Base-by-base conservation (phyloP, 2,888 invertebrate genomes). In the Thera obeliscata region DNA sequence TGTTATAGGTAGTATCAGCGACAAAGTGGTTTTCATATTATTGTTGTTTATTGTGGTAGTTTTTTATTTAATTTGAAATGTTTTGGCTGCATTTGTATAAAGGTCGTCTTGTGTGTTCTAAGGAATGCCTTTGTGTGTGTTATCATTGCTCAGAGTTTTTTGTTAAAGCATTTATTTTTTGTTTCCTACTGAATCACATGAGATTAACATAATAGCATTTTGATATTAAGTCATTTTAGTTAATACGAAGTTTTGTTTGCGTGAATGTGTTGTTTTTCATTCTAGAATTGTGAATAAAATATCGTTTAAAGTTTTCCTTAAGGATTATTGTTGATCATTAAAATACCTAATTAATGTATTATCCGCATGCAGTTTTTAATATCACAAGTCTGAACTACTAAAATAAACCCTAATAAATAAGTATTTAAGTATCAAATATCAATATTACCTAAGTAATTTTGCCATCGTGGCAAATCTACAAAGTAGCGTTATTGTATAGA, bases 401-500 rank as follows among this genome's bases (percentile, higher is more conserved):
- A 52, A 52, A 33, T 33, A 52, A 50, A 33, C 33, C 12, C 50
- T 7, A 22, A 9, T 50, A 33, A 9, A 0, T 33, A 33, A 1
- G 2, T 52, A 52, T 33, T 52, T 52, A 52, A 22, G 33, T 9
- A 9, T 43, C 5, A 6, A 5, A 38, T 43, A 46, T 46, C 1
- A 52, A 22, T 50, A 50, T 7, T 50, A 50, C 22, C 22, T 50
- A 50, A 22, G 33, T 35, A 33, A 22, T 52, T 22, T 52, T 8
- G 8, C 7, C 22, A 52, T 2, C 7, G 43, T 55, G 60, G 22
- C 56, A 54, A 22, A n/a, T 60, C 56, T 63, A 65, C 54, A 63
- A 48, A 66, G 56, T 60, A 63, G 59, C 48, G 38, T 50, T 66
- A 66, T 61, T 64, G 67, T 67, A 52, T 65, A 36, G 41, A 0